Percentiles rank a stretch among this genome's conserved stretches.
phyloP scores from a whole-genome alignment of 2,113 vertebrate species.

The Paradisaea rubra region DNA sequence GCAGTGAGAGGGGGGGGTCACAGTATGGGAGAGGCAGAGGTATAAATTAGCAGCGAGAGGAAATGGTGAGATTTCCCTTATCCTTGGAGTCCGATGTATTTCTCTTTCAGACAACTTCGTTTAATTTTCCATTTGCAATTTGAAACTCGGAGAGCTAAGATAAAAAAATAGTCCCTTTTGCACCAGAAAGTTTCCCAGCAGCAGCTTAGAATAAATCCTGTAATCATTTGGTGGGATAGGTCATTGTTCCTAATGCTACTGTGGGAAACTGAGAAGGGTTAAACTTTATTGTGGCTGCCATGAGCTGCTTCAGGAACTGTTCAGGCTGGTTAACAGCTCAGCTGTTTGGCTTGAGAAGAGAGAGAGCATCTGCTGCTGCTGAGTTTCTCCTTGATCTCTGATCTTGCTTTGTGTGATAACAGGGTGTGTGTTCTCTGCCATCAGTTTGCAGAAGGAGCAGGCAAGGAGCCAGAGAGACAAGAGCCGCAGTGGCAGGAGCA shows the following conservation, averaged over 20 bases:
- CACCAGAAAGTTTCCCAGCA: constrained; percentile 19
- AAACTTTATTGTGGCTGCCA: constrained; percentile 23
- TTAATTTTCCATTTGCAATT: constrained; percentile 24
- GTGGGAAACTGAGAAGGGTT: constrained; percentile 60
- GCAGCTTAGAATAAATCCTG: constrained; percentile 46
- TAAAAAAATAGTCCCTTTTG: background rate
- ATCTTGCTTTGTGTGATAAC: background rate
- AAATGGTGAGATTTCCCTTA: constrained; percentile 1
- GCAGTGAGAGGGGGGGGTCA: background rate
- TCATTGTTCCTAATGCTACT: background rate
- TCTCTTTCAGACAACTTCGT: constrained; percentile 11
- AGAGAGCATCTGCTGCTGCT: background rate
- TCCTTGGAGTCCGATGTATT: background rate
- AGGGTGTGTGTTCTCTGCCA: background rate
- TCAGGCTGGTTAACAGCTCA: constrained; percentile 26
- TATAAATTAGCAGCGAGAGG: background rate
- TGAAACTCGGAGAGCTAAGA: background rate
- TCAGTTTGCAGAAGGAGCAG: background rate
- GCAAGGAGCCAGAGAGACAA: background rate
- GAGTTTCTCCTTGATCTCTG: constrained; percentile 21
- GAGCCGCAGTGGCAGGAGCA: background rate
- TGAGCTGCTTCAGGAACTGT: background rate
- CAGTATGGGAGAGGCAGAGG: background rate
- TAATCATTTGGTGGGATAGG: constrained; percentile 21
- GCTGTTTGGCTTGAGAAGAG: constrained; percentile 47